Evolutionary conservation across 1,140 invertebrate species (phyloP).

Genomic region (Pseudoatta argentina): DNA sequence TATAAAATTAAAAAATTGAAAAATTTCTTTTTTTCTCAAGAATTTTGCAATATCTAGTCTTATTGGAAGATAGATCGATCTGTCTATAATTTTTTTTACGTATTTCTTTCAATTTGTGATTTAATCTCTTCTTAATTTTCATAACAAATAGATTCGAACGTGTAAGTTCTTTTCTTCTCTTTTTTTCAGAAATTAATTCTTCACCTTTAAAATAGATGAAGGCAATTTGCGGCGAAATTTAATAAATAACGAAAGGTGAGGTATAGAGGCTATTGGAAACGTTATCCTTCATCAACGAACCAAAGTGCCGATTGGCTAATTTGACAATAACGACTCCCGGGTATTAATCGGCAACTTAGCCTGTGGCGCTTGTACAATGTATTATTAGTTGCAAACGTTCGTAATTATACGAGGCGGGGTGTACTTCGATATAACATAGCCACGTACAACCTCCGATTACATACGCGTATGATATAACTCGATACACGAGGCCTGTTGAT

Average conservation of each 20-base stretch:
- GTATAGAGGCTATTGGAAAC: not conserved
- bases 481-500: not conserved
- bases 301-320: constrained; percentile 14
- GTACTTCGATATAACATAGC: not conserved
- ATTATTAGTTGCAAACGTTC: constrained; percentile 22
- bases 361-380: not conserved
- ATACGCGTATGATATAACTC: constrained; percentile 31
- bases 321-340: not conserved
- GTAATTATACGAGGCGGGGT: constrained; percentile 12
- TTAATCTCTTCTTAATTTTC: not conserved
- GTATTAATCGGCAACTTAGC: constrained; percentile 4
- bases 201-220: not conserved
- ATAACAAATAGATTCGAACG: not conserved
- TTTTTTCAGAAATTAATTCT: not conserved
- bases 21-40: no score
- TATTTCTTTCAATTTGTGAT: not conserved
- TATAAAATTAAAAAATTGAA: no score
- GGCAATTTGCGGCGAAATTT: not conserved
- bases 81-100: no score
- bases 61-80: no score
- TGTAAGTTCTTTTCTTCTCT: not conserved
- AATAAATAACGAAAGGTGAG: not conserved
- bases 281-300: not conserved
- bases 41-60: no score
- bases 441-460: not conserved